Conservation (phyloP, 2,888 invertebrate genomes). For the Lasioglossum oenotherae region DNA sequence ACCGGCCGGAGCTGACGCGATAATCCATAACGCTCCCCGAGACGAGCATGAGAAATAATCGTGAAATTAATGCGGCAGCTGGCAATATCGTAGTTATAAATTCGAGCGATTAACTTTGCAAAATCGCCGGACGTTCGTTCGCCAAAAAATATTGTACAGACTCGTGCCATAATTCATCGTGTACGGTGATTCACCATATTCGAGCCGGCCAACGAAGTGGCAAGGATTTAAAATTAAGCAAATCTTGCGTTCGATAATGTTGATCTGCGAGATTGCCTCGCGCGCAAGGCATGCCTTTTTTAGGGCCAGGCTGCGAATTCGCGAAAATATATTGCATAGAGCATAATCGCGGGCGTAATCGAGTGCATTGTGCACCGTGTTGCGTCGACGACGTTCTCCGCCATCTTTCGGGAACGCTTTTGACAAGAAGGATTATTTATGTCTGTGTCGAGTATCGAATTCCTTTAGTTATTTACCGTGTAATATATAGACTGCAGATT, state of each 20-base stretch:
- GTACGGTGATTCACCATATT: not conserved
- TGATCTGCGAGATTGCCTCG: not conserved
- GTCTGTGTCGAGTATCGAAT: not conserved
- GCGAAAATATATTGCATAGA: not conserved
- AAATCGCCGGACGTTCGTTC: not conserved
- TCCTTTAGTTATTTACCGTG: no score
- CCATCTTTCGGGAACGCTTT: not conserved
- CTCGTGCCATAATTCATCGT: slow-evolving; percentile 18
- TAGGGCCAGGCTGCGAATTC: not conserved
- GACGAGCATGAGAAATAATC: not conserved
- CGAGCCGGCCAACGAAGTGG: not conserved
- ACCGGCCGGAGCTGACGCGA: not conserved
- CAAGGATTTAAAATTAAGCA: slow-evolving; percentile 11
- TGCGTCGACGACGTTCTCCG: not conserved
- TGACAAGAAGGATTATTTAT: not conserved
- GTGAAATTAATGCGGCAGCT: slow-evolving; percentile 14
- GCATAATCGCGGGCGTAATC: not conserved
- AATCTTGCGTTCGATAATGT: not conserved
- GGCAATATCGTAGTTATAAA: slow-evolving; percentile 14
- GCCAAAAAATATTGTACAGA: slow-evolving; percentile 5
- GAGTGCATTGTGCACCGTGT: not conserved
- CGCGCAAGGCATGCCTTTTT: not conserved
- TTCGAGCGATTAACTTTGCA: slow-evolving; percentile 11
- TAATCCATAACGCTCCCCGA: not conserved
- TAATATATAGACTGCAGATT: no score